phyloP scores from a whole-genome alignment of 2,888 invertebrate species.

The Vanessa cardui region DNA sequence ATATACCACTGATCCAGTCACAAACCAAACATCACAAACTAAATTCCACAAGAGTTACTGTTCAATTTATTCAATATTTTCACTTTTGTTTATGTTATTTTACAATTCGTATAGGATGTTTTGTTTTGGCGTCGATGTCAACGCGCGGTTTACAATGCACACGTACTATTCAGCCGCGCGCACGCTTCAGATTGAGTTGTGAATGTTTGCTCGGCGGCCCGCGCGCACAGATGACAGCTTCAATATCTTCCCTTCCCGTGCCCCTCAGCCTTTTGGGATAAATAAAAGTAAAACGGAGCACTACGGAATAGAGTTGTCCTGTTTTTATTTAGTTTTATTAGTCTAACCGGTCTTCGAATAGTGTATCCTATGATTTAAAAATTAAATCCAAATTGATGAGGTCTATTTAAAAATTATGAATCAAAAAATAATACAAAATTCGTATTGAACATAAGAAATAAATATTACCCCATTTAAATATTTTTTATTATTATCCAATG shows the following conservation, averaged over 20 bases:
- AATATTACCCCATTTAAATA: too few species aligned
- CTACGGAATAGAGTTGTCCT: constrained; percentile 69
- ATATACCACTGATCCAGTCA: constrained; percentile 63
- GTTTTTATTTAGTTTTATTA: constrained; percentile 66
- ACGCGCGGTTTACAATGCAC: constrained; percentile 19
- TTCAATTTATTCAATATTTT: constrained; percentile 6
- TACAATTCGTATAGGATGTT: constrained; percentile 17
- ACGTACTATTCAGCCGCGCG: constrained; percentile 58
- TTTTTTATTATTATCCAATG: too few species aligned
- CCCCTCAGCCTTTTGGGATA: constrained; percentile 33
- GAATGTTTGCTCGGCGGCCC: constrained; percentile 35
- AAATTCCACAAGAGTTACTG: constrained; percentile 15
- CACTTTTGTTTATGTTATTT: constrained; percentile 24
- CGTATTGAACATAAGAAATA: not conserved
- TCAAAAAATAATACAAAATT: not conserved
- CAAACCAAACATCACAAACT: constrained; percentile 53
- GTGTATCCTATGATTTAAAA: constrained; percentile 28
- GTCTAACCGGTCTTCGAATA: constrained; percentile 38
- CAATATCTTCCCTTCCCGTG: constrained; percentile 28
- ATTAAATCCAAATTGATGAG: constrained; percentile 20
- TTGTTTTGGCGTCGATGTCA: constrained; percentile 42
- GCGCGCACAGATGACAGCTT: constrained; percentile 41
- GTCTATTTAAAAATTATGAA: not conserved
- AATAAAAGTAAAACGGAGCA: constrained; percentile 17
- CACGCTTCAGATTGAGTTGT: constrained; percentile 62